Conservation (phyloP, 2,113 vertebrate species). For the Indri indri region DNA sequence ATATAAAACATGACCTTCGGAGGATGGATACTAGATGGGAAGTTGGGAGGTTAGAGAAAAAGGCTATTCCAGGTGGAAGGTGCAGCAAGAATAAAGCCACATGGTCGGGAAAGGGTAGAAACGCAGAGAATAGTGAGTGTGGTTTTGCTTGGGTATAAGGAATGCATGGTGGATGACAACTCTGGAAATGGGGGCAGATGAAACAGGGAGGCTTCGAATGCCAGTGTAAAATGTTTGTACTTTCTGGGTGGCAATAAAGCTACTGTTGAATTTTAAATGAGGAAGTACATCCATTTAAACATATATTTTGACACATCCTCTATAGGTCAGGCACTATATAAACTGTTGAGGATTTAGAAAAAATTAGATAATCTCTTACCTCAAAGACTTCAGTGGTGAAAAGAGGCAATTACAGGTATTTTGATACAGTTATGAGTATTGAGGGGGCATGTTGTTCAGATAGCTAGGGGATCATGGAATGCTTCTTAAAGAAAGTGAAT, state of each 20-base stretch:
- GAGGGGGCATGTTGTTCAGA: neutral
- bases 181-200: neutral
- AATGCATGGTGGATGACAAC: neutral
- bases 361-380: neutral
- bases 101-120: neutral
- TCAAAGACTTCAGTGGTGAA: neutral
- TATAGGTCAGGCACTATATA: neutral
- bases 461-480: neutral
- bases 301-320: neutral
- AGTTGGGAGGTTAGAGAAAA: neutral
- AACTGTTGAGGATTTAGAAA: conserved; percentile 4
- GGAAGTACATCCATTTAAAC: neutral
- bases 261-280: neutral
- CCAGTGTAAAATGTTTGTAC: neutral
- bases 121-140: neutral
- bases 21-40: neutral
- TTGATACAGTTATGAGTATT: neutral
- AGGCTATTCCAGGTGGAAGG: neutral
- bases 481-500: neutral
- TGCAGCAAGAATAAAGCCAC: neutral
- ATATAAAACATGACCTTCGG: neutral
- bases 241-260: neutral
- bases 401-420: neutral
- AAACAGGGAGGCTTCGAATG: neutral
- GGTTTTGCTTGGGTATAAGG: neutral